These are phyloP conservation scores for Lasiurus borealis DNA, from an alignment of 2,113 vertebrate genomes.

Conservation along the genomic window DNA sequence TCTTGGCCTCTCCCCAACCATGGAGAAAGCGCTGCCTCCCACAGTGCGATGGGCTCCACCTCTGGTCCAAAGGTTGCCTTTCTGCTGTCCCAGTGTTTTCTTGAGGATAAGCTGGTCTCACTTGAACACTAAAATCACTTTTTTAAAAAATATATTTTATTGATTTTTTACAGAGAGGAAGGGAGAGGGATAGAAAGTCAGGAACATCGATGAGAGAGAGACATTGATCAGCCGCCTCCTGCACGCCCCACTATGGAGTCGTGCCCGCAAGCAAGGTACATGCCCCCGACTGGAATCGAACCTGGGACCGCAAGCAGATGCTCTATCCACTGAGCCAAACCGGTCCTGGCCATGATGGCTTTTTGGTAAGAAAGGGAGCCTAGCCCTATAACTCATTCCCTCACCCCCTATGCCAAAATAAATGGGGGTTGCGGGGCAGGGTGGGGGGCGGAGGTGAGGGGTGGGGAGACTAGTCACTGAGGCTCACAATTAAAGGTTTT, in stretches of 20 bases:
- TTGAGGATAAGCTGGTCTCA: background rate
- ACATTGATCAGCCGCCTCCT: no score
- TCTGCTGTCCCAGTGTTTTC: background rate
- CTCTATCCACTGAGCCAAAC: no score
- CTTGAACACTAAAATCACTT: conserved; percentile 32
- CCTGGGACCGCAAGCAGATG: no score
- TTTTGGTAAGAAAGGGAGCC: conserved; percentile 1
- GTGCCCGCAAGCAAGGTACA: no score
- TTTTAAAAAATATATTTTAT: no score
- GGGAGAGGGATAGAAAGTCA: no score
- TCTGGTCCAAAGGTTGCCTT: background rate
- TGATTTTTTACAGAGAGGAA: no score
- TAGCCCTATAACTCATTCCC: background rate
- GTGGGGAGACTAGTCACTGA: background rate
- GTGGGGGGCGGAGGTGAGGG: no score
- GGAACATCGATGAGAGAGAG: no score
- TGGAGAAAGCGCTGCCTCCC: background rate
- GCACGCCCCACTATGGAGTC: no score
- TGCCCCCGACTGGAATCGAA: no score
- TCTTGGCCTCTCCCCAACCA: background rate
- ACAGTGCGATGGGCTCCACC: accelerated
- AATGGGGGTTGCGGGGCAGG: background rate
- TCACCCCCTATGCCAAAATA: background rate
- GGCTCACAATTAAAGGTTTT: conserved; percentile 25
- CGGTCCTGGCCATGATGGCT: no score